Percentiles rank a stretch among this genome's conserved stretches.
These are phyloP conservation scores for Gonioctena quinquepunctata DNA, from an alignment of 1,140 invertebrate genomes.

Conservation along the genomic window DNA sequence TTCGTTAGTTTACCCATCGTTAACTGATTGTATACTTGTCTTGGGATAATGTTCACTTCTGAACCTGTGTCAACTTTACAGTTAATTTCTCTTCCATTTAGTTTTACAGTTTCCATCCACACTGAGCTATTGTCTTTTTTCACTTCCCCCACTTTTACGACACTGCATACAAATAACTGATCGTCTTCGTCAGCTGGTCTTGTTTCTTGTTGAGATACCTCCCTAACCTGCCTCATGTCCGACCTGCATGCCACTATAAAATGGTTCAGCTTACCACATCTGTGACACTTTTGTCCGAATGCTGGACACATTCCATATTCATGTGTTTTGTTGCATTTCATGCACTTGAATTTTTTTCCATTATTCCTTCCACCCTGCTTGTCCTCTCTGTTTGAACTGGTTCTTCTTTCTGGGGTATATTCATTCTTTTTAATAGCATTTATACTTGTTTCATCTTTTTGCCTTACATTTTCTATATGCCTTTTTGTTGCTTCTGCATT, in stretches of 20 bases:
- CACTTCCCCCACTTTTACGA: constrained; percentile 3
- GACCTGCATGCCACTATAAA: background rate
- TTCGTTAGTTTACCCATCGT: background rate
- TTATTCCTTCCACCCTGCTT: background rate
- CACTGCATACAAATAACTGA: background rate
- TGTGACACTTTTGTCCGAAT: constrained; percentile 12
- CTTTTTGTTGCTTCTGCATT: background rate
- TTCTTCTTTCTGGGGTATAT: background rate
- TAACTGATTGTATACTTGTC: constrained; percentile 1
- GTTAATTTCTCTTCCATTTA: background rate
- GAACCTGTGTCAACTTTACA: constrained; percentile 21
- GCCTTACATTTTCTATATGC: constrained; percentile 3
- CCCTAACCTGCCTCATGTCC: background rate
- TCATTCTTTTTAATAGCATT: constrained; percentile 4
- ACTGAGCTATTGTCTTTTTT: background rate
- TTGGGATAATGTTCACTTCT: constrained; percentile 15
- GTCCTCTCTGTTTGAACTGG: background rate
- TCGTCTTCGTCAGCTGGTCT: background rate
- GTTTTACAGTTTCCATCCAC: background rate
- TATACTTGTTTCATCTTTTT: no score
- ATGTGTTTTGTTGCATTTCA: constrained; percentile 17
- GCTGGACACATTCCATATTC: constrained; percentile 2
- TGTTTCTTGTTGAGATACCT: background rate
- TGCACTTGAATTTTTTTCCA: background rate
- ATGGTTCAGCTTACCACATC: constrained; percentile 18